Percentiles rank a stretch among this genome's conserved stretches.
Conservation (phyloP, 2,113 vertebrate genomes). For the Callocephalon fimbriatum region DNA sequence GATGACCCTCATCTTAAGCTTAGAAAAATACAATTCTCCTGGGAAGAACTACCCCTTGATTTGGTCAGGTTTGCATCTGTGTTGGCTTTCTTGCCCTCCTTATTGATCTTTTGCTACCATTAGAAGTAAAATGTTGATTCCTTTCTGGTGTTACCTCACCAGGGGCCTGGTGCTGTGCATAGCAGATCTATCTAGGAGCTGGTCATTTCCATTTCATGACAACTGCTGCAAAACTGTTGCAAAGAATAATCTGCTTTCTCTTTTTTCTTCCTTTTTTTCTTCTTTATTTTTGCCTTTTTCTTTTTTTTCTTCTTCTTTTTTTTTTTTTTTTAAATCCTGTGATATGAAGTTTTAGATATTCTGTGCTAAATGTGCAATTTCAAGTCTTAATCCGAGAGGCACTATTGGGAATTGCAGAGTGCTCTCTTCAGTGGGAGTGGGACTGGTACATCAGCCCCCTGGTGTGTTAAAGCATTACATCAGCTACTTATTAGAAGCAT, state of each 20-base stretch:
- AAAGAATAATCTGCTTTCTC: not conserved
- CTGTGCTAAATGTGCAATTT: constrained; percentile 40
- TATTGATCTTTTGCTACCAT: not conserved
- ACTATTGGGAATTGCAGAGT: not conserved
- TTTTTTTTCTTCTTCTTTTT: not conserved
- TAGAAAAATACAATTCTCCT: not conserved
- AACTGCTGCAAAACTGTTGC: not conserved
- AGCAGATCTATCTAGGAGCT: not conserved
- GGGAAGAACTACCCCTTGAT: fast-evolving
- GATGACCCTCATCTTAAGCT: not conserved
- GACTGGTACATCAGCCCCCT: not conserved
- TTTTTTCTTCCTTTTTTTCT: not conserved
- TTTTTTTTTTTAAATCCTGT: not conserved
- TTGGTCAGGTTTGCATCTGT: not conserved
- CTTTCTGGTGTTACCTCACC: not conserved
- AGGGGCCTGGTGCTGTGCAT: not conserved
- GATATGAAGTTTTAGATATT: constrained; percentile 3
- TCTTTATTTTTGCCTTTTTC: not conserved
- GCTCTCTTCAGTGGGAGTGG: not conserved
- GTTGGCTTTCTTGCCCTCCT: not conserved
- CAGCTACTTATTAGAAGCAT: constrained; percentile 34
- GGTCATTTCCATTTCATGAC: not conserved
- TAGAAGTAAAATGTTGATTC: not conserved
- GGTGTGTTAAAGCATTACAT: constrained; percentile 35
- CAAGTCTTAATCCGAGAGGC: constrained; percentile 22